phyloP scores from a whole-genome alignment of 2,113 vertebrate species.

The Manacus vitellinus region DNA sequence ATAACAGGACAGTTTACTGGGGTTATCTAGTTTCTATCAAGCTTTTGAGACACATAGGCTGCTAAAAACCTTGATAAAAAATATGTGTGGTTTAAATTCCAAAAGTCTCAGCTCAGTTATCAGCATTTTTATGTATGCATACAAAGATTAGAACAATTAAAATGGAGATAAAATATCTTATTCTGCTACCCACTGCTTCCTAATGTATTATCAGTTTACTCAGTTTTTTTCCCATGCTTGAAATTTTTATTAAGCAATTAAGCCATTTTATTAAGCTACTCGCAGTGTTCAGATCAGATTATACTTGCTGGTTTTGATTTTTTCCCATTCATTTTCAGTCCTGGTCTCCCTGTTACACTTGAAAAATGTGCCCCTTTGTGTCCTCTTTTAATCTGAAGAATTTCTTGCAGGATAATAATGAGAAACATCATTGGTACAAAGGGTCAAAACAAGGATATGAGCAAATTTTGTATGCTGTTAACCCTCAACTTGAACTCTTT shows the following conservation, averaged over 20 bases:
- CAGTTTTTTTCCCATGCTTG: not conserved
- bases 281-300: not conserved
- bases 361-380: not conserved
- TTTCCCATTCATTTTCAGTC: not conserved
- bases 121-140: not conserved
- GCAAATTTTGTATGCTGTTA: not conserved
- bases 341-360: not conserved
- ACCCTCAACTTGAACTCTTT: not conserved
- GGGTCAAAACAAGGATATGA: not conserved
- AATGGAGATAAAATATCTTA: not conserved
- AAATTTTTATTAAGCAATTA: not conserved
- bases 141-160: not conserved
- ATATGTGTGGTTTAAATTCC: not conserved
- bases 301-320: not conserved
- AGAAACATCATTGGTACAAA: not conserved
- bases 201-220: not conserved
- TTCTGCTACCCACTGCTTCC: not conserved
- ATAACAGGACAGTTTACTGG: not conserved
- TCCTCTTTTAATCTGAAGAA: not conserved
- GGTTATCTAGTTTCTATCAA: not conserved
- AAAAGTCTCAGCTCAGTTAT: not conserved
- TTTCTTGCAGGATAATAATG: not conserved
- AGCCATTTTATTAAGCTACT: not conserved
- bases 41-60: not conserved
- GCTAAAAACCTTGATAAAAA: not conserved